Conservation (phyloP, 2,888 invertebrate genomes). For the Microctonus aethiopoides region DNA sequence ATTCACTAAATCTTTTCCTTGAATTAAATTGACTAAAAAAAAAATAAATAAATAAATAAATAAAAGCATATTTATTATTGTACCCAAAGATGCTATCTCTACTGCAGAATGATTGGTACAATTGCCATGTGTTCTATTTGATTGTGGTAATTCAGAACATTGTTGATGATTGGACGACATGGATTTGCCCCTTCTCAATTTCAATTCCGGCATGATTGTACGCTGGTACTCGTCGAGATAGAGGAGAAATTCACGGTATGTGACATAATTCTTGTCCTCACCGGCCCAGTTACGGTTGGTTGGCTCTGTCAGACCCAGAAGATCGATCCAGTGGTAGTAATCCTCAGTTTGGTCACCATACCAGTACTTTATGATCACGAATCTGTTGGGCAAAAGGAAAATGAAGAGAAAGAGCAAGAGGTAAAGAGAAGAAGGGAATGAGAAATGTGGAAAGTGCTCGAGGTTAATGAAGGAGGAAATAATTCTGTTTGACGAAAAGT, state of each 20-base stretch:
- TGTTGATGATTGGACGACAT: slow-evolving; percentile 2
- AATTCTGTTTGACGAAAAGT: slow-evolving; percentile 24
- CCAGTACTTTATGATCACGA: slow-evolving; percentile 82
- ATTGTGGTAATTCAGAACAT: slow-evolving; percentile 8
- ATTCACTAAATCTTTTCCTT: too few species aligned
- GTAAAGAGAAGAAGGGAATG: background rate
- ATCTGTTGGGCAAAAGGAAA: slow-evolving; percentile 69
- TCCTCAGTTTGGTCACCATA: slow-evolving; percentile 79
- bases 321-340: slow-evolving; percentile 78
- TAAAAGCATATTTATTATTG: background rate
- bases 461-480: slow-evolving; percentile 2
- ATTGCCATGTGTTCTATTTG: slow-evolving; percentile 12
- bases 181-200: slow-evolving; percentile 39
- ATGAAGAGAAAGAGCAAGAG: background rate
- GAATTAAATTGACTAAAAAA: too few species aligned
- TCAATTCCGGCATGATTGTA: slow-evolving; percentile 67
- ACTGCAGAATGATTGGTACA: background rate
- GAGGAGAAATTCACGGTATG: slow-evolving; percentile 76
- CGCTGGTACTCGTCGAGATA: slow-evolving; percentile 75
- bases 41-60: too few species aligned
- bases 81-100: slow-evolving; percentile 6
- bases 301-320: slow-evolving; percentile 76
- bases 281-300: slow-evolving; percentile 80
- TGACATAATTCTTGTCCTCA: slow-evolving; percentile 75
- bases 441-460: slow-evolving; percentile 1